Base-by-base conservation (phyloP, 2,797 vertebrate species). In the Alauda arvensis region DNA sequence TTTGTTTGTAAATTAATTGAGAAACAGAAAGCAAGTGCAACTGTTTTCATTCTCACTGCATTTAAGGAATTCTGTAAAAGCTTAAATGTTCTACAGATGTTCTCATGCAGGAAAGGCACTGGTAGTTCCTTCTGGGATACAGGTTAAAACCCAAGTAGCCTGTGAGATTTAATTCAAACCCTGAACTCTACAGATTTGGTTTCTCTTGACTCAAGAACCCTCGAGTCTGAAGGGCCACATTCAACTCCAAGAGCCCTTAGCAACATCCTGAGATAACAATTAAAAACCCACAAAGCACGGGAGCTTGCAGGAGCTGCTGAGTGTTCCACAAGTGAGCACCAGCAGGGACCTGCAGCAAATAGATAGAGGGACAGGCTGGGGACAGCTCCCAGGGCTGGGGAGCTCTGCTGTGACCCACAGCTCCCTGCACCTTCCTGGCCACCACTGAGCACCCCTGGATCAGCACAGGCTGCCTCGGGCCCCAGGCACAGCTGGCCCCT, bases 271-370 rank as follows among this genome's bases (percentile, higher is more conserved):
- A 1, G 1, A 48, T 14, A 71, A 37, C 18, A 59, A 55, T 8
- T 34, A 7, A 28, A 42, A 18, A 37, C 2, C 6, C 9, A 23
- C 42, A 71, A 66, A 31, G 6, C 42, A 24, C 4, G 5, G 34
- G 1, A 70, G 60, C 17, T 37, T 37, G 6, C 65, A 57, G 4
- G 25, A 20, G 39, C 14, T 8, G 10, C 1, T 12, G 13, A n/a
- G 53, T 7, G 21, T 9, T 21, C 40, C 2, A 0, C 9, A 51
- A 4, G 9, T 3, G 39, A 53, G 53, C 12, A 13, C 10, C 29
- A 7, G 2, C 20, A 17, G 28, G 25, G 10, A 39, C 16, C 2
- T 0, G 1, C 28, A 11, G 39, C 34, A 1, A n/a, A 39, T 5
- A 21, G 26, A 13, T 6, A 8, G 8, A 66, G 19, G 40, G 9